A percentile compares a stretch with the other conserved stretches of the same genome.
These are phyloP conservation scores for Osmerus mordax DNA, from an alignment of 2,113 vertebrate genomes.

Conservation along the genomic window DNA sequence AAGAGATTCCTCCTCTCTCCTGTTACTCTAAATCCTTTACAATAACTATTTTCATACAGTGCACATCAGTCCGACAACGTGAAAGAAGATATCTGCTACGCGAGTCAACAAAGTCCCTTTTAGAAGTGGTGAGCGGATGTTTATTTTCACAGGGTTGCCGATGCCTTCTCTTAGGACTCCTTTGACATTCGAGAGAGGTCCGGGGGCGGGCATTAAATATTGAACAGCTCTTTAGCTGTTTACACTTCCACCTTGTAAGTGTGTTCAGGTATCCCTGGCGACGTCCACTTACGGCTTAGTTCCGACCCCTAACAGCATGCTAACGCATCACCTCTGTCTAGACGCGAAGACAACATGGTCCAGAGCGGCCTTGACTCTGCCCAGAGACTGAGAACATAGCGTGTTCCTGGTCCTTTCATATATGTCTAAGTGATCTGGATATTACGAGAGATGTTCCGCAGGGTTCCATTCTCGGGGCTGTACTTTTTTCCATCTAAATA, in stretches of 20 bases:
- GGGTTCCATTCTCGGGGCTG: no score
- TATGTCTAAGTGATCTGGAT: neutral
- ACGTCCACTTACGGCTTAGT: neutral
- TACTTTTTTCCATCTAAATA: no score
- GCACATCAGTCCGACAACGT: conserved; percentile 36
- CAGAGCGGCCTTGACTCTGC: no score
- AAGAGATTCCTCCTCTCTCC: conserved; percentile 22
- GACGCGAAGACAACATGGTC: neutral
- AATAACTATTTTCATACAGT: conserved; percentile 27
- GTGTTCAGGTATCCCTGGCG: conserved; percentile 3
- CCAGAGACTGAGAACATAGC: no score
- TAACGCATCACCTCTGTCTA: conserved; percentile 1
- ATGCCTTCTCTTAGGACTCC: conserved; percentile 30
- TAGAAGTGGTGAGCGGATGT: conserved; percentile 33
- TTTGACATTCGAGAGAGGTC: conserved; percentile 37
- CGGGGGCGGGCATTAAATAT: conserved; percentile 32
- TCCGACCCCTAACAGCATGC: neutral
- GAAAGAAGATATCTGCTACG: conserved; percentile 39
- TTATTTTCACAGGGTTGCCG: conserved; percentile 51
- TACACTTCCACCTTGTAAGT: conserved; percentile 14
- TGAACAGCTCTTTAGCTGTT: conserved; percentile 39
- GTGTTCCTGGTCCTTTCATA: neutral
- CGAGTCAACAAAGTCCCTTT: conserved; percentile 12
- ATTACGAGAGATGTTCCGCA: neutral
- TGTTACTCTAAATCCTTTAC: conserved; percentile 52